Percentiles rank a stretch among this genome's conserved stretches.
Conservation (phyloP, 2,888 invertebrate species). For the Noctua janthina region DNA sequence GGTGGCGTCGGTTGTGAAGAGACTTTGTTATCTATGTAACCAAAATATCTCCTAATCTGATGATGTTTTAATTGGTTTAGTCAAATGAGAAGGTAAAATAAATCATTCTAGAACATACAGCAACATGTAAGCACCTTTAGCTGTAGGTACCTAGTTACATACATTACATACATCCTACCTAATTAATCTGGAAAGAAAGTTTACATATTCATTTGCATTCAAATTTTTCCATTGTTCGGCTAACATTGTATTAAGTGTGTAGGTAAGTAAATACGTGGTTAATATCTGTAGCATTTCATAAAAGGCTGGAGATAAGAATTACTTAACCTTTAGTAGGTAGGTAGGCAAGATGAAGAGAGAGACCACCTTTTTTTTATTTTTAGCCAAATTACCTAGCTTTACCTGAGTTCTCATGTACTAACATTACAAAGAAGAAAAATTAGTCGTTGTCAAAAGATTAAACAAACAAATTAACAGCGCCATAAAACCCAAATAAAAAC, state of each 20-base stretch:
- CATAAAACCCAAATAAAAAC: slow-evolving; percentile 34
- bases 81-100: not conserved
- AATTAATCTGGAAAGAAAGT: not conserved
- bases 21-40: not conserved
- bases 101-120: not conserved
- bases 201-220: not conserved
- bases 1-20: not conserved
- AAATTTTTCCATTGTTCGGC: not conserved
- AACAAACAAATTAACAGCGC: slow-evolving; percentile 10
- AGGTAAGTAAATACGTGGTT: not conserved
- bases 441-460: not conserved
- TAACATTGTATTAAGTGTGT: not conserved
- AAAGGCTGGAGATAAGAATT: not conserved
- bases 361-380: not conserved
- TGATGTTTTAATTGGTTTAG: not conserved
- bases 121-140: too few species aligned
- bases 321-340: not conserved
- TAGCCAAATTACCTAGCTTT: too few species aligned
- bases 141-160: not conserved
- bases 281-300: not conserved
- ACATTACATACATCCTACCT: not conserved
- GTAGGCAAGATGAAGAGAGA: not conserved
- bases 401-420: not conserved
- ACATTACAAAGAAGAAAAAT: not conserved
- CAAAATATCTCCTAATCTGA: not conserved